These are phyloP conservation scores for Galagoides demidoff DNA, from an alignment of 2,797 vertebrate species.

Conservation along the genomic window DNA sequence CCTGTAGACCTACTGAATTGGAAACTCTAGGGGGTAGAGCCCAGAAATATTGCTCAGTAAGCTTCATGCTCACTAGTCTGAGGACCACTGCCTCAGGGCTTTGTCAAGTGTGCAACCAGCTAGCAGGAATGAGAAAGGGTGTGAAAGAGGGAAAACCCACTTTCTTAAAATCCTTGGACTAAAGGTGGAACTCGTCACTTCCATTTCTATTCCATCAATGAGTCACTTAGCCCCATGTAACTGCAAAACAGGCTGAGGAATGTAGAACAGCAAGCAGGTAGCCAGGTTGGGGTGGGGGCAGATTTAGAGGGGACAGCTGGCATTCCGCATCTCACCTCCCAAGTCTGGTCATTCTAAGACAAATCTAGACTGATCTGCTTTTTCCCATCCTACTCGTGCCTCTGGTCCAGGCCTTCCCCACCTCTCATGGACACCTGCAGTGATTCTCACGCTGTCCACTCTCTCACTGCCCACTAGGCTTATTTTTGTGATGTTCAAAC, in stretches of 20 bases:
- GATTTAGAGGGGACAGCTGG: not conserved
- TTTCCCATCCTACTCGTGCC: not conserved
- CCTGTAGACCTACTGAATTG: not conserved
- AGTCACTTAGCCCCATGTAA: not conserved
- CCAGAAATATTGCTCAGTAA: not conserved
- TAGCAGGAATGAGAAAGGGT: not conserved
- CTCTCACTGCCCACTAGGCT: too few relatives aligned
- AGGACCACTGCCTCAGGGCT: not conserved
- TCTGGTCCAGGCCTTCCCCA: not conserved
- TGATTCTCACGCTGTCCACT: not conserved
- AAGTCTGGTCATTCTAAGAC: not conserved
- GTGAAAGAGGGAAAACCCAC: not conserved
- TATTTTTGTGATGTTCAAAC: not conserved
- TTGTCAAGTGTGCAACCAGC: not conserved
- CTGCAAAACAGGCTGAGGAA: not conserved
- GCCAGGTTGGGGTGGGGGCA: not conserved
- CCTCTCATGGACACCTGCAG: not conserved
- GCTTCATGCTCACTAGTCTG: not conserved
- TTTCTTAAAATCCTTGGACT: not conserved
- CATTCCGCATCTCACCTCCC: not conserved
- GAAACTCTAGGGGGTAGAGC: not conserved
- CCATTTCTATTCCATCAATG: not conserved
- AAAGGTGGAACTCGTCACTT: not conserved
- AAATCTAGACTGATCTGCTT: not conserved
- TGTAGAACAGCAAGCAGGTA: not conserved